Conservation (phyloP, 37 sponge, comb jelly and placozoan species). For the Diacarnus erythraeanus region DNA sequence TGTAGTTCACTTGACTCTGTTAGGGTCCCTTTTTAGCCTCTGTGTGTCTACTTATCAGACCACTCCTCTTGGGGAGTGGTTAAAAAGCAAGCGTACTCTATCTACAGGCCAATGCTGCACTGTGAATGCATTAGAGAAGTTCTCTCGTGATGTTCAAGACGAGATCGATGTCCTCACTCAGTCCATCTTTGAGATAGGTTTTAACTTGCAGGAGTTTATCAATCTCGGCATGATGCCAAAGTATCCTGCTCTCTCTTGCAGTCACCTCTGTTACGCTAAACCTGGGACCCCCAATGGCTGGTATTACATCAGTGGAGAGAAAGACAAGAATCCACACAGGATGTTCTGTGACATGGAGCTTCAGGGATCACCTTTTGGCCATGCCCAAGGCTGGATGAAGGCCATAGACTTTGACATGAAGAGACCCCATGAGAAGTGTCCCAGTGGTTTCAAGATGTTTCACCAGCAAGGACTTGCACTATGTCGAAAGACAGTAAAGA, state of each 20-base stretch:
- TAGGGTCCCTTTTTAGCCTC: not conserved
- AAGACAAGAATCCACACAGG: too few species aligned
- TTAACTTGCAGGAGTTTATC: slow-evolving; percentile 12
- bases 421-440: too few species aligned
- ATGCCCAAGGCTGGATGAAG: too few species aligned
- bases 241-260: slow-evolving; percentile 2
- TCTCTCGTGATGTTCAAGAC: not conserved
- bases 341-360: too few species aligned
- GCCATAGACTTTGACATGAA: too few species aligned
- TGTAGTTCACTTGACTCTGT: not conserved
- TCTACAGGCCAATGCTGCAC: slow-evolving; percentile 3
- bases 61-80: not conserved
- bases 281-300: not conserved
- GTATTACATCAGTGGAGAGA: too few species aligned
- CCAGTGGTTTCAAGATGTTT: too few species aligned
- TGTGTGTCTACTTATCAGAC: not conserved
- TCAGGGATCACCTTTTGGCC: too few species aligned
- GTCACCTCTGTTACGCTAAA: not conserved
- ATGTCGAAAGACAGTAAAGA: too few species aligned
- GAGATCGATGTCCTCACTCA: not conserved
- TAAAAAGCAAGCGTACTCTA: not conserved
- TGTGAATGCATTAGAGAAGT: not conserved
- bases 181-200: not conserved
- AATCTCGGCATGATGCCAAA: not conserved
- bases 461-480: too few species aligned